Conservation (phyloP, 2,888 invertebrate genomes). For the Polia nebulosa region DNA sequence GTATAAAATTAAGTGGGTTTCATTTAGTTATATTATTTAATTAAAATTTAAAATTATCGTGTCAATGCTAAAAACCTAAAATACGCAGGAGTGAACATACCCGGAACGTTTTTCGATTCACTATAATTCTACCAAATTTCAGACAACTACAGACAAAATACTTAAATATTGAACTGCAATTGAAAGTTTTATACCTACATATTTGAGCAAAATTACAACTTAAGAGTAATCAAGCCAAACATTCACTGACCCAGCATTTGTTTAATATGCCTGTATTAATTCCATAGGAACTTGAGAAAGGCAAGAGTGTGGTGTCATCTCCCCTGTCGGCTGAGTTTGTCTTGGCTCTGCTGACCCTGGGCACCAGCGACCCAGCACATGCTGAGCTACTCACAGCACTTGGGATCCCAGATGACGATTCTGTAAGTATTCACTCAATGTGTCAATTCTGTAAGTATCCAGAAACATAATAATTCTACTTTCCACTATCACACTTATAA, state of each 20-base stretch:
- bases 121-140: no score
- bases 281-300: constrained; percentile 82
- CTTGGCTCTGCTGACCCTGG: constrained; percentile 84
- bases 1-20: no score
- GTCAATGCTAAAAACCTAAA: no score
- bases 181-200: neutral
- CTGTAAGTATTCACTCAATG: constrained; percentile 79
- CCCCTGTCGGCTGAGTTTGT: constrained; percentile 88
- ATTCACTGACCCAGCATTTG: neutral
- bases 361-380: constrained; percentile 81
- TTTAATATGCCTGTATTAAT: constrained; percentile 8
- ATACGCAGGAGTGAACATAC: no score
- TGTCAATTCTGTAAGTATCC: constrained; percentile 81
- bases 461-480: neutral
- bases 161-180: neutral
- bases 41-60: no score
- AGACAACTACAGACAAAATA: no score
- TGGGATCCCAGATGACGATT: constrained; percentile 79
- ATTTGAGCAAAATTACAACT: neutral
- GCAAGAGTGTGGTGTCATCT: constrained; percentile 86
- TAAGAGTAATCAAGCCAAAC: neutral
- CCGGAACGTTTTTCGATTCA: no score
- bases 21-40: no score
- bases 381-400: constrained; percentile 79
- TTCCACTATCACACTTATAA: neutral